Percentiles rank a stretch among this genome's conserved stretches.
Evolutionary conservation across 1,140 invertebrate genomes (phyloP).

Genomic region (Lamellibrachia luymesi): DNA sequence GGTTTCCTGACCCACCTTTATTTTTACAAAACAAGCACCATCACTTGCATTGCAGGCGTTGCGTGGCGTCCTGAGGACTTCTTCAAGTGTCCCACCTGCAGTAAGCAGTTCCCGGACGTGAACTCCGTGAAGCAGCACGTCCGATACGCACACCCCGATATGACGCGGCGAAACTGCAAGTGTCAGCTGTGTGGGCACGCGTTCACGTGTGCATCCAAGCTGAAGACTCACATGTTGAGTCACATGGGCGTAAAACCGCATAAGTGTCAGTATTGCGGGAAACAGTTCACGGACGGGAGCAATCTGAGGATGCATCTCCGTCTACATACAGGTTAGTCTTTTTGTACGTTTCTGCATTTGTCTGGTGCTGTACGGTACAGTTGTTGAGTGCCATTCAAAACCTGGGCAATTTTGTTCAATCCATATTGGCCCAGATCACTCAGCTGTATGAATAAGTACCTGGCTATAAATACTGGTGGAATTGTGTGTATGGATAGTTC

Average conservation of each 20-base stretch:
- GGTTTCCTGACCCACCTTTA: not conserved
- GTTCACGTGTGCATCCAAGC: constrained; percentile 64
- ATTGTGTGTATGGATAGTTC: no score
- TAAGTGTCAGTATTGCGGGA: constrained; percentile 10
- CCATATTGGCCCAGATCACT: no score
- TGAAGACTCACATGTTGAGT: constrained; percentile 21
- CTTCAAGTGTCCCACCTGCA: constrained; percentile 1
- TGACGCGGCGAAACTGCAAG: not conserved
- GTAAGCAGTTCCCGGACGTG: constrained; percentile 11
- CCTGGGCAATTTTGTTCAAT: no score
- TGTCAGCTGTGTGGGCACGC: constrained; percentile 51
- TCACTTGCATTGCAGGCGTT: not conserved
- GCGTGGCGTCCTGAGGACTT: constrained; percentile 10
- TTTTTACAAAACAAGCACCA: no score
- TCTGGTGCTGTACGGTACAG: no score
- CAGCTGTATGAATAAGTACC: no score
- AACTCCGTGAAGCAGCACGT: not conserved
- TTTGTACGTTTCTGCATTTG: not conserved
- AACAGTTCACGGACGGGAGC: constrained; percentile 6
- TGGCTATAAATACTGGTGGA: no score
- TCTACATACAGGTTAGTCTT: constrained; percentile 2
- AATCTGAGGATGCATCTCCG: constrained; percentile 11
- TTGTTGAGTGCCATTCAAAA: no score
- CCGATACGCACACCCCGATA: not conserved
- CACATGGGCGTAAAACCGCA: constrained; percentile 13